phyloP scores from a whole-genome alignment of 1,140 invertebrate genomes.

The Spodoptera frugiperda region DNA sequence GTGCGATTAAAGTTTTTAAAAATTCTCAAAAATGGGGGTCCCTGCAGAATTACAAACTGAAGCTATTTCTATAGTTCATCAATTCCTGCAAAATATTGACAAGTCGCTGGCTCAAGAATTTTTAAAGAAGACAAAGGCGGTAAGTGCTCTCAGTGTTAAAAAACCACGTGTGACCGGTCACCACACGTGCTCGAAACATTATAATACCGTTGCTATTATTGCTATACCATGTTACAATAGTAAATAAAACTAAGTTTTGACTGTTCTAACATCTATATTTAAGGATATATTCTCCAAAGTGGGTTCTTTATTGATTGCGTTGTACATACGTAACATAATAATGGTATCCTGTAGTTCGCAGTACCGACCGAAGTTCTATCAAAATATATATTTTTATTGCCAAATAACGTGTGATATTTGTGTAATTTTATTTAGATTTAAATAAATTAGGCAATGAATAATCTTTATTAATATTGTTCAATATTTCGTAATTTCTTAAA shows the following conservation, averaged over 20 bases:
- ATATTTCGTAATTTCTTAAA: too few species aligned
- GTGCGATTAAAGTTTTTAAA: conserved; percentile 30
- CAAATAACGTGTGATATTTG: too few species aligned
- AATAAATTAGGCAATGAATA: neutral
- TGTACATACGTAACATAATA: too few species aligned
- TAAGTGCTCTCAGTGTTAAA: conserved; percentile 60
- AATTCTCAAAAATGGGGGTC: conserved; percentile 63
- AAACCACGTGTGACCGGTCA: conserved; percentile 66
- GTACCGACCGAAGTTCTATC: too few species aligned
- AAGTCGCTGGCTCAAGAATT: conserved; percentile 74
- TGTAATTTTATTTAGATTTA: neutral
- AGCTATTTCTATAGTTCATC: conserved; percentile 65
- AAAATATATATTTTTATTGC: too few species aligned
- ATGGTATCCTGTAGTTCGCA: too few species aligned
- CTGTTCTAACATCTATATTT: too few species aligned
- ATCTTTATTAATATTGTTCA: neutral
- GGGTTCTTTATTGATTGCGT: too few species aligned
- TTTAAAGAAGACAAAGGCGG: conserved; percentile 73
- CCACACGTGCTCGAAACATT: conserved; percentile 64
- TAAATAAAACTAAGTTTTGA: too few species aligned
- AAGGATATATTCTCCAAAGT: too few species aligned
- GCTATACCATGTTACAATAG: neutral
- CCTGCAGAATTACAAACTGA: conserved; percentile 61
- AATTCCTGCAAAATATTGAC: conserved; percentile 67
- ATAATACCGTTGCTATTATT: neutral